Base-by-base conservation (phyloP, 2,888 invertebrate species). In the Platypus cylindrus region DNA sequence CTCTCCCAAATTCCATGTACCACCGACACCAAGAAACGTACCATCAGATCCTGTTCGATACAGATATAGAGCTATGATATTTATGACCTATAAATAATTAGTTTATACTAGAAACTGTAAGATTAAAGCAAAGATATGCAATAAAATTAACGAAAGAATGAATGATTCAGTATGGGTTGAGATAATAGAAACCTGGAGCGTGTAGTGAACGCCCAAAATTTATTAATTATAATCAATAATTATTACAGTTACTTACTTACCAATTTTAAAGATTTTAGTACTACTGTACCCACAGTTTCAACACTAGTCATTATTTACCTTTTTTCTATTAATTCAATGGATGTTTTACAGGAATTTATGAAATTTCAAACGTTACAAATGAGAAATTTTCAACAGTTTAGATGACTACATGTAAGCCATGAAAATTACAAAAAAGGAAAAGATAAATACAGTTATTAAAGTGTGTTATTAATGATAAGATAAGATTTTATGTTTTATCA, bases 1-100 rank as follows among this genome's bases (percentile, higher is more conserved):
- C 58, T 87, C 86, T 51, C 86, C 84, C 32, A 87, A 67, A 63
- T 87, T 87, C 86, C 87, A 87, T 12, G 85, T 85, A 36, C 86
- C 87, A 28, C 87, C 86, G 33, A 87, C 81, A 20, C 87, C 87
- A 41, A 89, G 68, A 58, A 87, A 87, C 55, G 77, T 75, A 2
- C 87, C 87, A 46, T 76, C 75, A 63, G 78, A 80, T 8, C 87
- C 87, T 16, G 79, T 78, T 41, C 87, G 74, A 62, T 89, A 87
- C 5, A 87, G 64, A 36, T 85, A 75, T 32, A 87, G 54, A 48
- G 86, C 73, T 9, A 87, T 74, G 45, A 87, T 66, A 63, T 86
- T 87, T 32, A 87, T 20, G 9, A 7, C 20, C 9, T 20, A 20
- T 9, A 20, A 5, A 20, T 5, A 20, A 20, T 20, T 5, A 20